Evolutionary conservation across 2,113 vertebrate species (phyloP), one percentile per base, ranked within the genome.

Genomic region (Hippolais icterina): DNA sequence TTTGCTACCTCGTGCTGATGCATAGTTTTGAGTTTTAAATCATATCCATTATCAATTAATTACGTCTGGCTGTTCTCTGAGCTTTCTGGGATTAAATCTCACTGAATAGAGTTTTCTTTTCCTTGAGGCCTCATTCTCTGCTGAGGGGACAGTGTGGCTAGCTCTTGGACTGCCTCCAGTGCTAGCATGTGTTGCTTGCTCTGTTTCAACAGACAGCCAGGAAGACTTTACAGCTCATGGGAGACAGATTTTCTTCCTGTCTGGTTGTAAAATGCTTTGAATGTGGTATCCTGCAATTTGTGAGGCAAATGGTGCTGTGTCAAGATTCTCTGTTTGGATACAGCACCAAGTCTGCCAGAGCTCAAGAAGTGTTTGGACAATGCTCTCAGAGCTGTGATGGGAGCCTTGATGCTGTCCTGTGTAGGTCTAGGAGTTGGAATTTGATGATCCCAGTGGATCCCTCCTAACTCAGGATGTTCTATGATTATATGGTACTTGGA

Each of bases 231-330:
- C 50, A 93, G 64, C 87, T 88, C 37, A 13, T 35, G 41, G 84
- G 85, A 90, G 87, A 80, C 75, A 72, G 27, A 50, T 54, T 71
- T 83, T 83, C 33, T 86, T 93, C 63, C 75, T 70, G 46, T 69
- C 68, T 92, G 71, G 39, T 64, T 90, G 91, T 88, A 91, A 94
- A 87, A 74, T 59, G 53, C 91, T 94, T 96, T 90, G 87, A 91
- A 86, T 6, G 1, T 63, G 42, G 47, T 80, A n/a, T 86, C 50
- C 70, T 79, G 12, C 31, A 84, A 53, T 61, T 81, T 39, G 9
- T 16, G n/a, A 94, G 31, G 81, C 70, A 89, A 61, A 74, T 50
- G 52, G 63, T 83, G 29, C 35, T 76, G 22, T 72, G 77, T 77
- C 66, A 69, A 65, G 35, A 35, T 85, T 84, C 27, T 64, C 44